phyloP scores from a whole-genome alignment of 2,797 vertebrate genomes.

The Enoplosus armatus region DNA sequence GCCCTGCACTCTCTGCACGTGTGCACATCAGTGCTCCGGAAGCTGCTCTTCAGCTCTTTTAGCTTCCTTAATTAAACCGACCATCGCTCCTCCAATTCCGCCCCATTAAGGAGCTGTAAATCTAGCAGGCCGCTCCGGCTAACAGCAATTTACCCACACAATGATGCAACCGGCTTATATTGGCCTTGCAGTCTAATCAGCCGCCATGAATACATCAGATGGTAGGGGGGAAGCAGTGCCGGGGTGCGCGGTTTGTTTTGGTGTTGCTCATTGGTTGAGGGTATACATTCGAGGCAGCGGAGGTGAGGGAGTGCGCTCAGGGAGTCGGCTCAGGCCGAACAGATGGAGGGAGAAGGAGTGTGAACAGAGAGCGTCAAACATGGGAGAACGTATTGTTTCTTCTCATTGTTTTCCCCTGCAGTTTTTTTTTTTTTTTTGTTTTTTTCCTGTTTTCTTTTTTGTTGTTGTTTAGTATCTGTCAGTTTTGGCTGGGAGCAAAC shows the following conservation, averaged over 20 bases:
- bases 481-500: slow-evolving; percentile 49
- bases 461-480: slow-evolving; percentile 55
- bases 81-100: slow-evolving; percentile 66
- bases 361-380: slow-evolving; percentile 45
- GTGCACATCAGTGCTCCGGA: slow-evolving; percentile 51
- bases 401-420: slow-evolving; percentile 41
- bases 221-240: slow-evolving; percentile 10
- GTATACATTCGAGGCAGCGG: not conserved
- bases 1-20: slow-evolving; percentile 10
- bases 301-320: not conserved
- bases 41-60: slow-evolving; percentile 70
- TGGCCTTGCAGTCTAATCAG: slow-evolving; percentile 69
- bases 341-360: slow-evolving; percentile 48
- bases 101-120: slow-evolving; percentile 77
- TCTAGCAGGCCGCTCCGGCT: slow-evolving; percentile 60
- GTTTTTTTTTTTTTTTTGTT: slow-evolving; percentile 36
- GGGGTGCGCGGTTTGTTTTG: slow-evolving; percentile 10
- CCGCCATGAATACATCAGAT: slow-evolving; percentile 70
- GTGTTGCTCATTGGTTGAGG: not conserved
- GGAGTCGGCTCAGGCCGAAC: slow-evolving; percentile 32
- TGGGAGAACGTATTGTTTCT: slow-evolving; percentile 57
- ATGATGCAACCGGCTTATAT: slow-evolving; percentile 61
- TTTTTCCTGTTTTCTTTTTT: slow-evolving; percentile 29
- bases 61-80: slow-evolving; percentile 73
- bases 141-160: slow-evolving; percentile 73